A percentile compares a stretch with the other conserved stretches of the same genome.
Evolutionary conservation across 2,888 invertebrate genomes (phyloP).

Genomic region (Rhabditophanes sp.): DNA sequence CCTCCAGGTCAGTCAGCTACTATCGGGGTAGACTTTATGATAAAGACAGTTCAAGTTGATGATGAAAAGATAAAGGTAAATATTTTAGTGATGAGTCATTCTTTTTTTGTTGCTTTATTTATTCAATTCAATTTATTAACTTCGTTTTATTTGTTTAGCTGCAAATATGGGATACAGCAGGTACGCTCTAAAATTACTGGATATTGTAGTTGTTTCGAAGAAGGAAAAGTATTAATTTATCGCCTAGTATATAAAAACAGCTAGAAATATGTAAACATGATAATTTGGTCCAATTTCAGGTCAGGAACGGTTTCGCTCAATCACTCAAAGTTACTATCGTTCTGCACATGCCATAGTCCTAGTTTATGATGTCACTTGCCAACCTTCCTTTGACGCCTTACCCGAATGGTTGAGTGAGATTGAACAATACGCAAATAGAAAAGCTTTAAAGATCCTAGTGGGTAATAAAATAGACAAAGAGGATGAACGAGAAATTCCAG

Average conservation of each 20-base stretch:
- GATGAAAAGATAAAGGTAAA: conserved; percentile 49
- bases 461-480: conserved; percentile 96
- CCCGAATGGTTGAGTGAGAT: conserved; percentile 93
- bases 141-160: conserved; percentile 52
- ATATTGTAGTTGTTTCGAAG: conserved; percentile 1
- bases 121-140: conserved; percentile 1
- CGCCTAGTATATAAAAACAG: conserved; percentile 1
- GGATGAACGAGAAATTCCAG: conserved; percentile 74
- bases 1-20: conserved; percentile 96
- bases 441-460: conserved; percentile 79
- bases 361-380: conserved; percentile 86
- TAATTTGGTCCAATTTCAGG: conserved; percentile 44
- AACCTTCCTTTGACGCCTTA: conserved; percentile 88
- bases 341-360: conserved; percentile 90
- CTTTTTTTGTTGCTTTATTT: neutral
- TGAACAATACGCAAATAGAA: conserved; percentile 85
- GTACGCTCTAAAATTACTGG: conserved; percentile 51
- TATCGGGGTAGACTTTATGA: conserved; percentile 97
- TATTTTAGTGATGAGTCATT: neutral
- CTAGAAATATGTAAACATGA: conserved; percentile 3
- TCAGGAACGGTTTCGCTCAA: conserved; percentile 81
- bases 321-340: conserved; percentile 79
- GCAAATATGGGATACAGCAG: conserved; percentile 98
- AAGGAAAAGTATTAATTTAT: neutral
- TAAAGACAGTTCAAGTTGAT: conserved; percentile 86